Evolutionary conservation across 1,140 invertebrate genomes (phyloP).

Genomic region (Antheraea pernyi): DNA sequence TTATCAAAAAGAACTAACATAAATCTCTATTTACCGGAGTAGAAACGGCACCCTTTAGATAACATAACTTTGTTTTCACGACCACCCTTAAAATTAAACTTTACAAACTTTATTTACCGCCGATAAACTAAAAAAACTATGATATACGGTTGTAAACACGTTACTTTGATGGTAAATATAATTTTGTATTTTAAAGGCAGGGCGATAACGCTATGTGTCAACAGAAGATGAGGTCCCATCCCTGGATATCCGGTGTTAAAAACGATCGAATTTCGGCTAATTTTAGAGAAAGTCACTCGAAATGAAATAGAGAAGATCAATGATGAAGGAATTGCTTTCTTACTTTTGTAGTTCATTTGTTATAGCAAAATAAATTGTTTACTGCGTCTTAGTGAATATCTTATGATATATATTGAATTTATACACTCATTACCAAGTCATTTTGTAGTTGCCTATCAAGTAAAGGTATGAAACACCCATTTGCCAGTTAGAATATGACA

Average conservation of each 20-base stretch:
- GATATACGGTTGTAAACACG: neutral
- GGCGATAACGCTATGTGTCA: conserved; percentile 53
- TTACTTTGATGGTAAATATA: neutral
- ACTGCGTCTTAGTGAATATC: no score
- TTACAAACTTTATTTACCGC: neutral
- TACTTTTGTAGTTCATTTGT: no score
- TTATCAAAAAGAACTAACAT: conserved; percentile 7
- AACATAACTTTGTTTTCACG: conserved; percentile 28
- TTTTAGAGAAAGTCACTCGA: neutral
- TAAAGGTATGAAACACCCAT: no score
- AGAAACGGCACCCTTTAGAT: conserved; percentile 17
- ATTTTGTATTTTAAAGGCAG: conserved; percentile 16
- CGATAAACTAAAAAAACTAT: neutral
- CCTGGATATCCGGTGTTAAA: conserved; percentile 51
- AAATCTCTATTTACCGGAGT: conserved; percentile 3
- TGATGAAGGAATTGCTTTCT: neutral
- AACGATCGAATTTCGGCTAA: conserved; percentile 28
- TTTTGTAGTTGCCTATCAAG: no score
- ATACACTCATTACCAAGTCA: no score
- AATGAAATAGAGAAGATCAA: neutral
- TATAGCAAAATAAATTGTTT: no score
- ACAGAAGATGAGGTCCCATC: conserved; percentile 43
- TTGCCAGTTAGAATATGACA: no score
- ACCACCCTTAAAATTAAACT: conserved; percentile 20
- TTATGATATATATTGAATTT: no score